Percentiles rank a stretch among this genome's conserved stretches.
These are phyloP conservation scores for Podotricha telesiphe DNA, from an alignment of 2,888 invertebrate genomes.

Conservation along the genomic window DNA sequence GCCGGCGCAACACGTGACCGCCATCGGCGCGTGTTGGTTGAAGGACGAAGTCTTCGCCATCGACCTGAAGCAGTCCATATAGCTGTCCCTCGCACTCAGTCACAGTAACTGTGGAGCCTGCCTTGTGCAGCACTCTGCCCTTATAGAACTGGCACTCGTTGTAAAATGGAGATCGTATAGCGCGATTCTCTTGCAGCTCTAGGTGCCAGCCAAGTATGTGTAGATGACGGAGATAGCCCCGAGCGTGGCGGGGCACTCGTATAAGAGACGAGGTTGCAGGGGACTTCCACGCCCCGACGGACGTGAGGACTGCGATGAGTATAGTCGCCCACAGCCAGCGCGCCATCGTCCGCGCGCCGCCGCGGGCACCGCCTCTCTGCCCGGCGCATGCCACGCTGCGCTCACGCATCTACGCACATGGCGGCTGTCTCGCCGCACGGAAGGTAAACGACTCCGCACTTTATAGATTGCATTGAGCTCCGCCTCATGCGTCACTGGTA, in stretches of 20 bases:
- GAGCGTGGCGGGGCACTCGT: conserved; percentile 55
- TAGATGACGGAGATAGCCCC: conserved; percentile 57
- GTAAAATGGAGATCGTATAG: conserved; percentile 74
- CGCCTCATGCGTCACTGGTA: conserved; percentile 80
- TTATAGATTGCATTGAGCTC: conserved; percentile 74
- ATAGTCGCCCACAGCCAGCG: conserved; percentile 72
- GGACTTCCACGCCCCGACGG: conserved; percentile 54
- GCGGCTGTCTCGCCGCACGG: conserved; percentile 77
- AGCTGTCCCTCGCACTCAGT: conserved; percentile 81
- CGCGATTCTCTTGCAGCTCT: conserved; percentile 70
- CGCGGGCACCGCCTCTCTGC: conserved; percentile 71
- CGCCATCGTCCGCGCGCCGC: conserved; percentile 77
- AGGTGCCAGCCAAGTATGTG: conserved; percentile 73
- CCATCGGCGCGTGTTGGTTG: conserved; percentile 67
- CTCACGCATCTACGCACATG: conserved; percentile 79
- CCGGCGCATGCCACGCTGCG: conserved; percentile 62
- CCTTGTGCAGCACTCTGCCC: conserved; percentile 67
- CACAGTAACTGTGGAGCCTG: conserved; percentile 75
- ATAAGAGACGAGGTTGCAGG: conserved; percentile 40
- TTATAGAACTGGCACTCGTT: conserved; percentile 74
- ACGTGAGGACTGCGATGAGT: conserved; percentile 59
- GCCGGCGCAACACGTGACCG: conserved; percentile 67
- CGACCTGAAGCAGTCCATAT: conserved; percentile 79
- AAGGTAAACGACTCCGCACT: conserved; percentile 81
- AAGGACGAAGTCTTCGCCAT: conserved; percentile 74